Conservation (phyloP, 2,888 invertebrate genomes). For the Latheticus oryzae region DNA sequence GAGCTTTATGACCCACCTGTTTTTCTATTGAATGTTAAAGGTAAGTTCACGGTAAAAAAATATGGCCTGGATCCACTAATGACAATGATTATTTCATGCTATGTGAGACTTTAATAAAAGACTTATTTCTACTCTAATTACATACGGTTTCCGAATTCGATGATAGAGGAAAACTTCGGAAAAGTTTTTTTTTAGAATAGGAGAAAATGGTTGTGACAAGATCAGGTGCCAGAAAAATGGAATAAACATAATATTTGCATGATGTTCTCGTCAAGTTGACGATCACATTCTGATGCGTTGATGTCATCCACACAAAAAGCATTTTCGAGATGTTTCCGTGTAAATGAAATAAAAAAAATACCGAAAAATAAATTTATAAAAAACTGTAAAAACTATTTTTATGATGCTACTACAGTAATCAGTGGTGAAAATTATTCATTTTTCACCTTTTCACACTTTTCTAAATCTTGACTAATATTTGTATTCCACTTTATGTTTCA, state of each 20-base stretch:
- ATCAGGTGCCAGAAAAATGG: constrained; percentile 14
- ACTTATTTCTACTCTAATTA: constrained; percentile 20
- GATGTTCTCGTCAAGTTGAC: constrained; percentile 16
- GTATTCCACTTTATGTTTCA: no score
- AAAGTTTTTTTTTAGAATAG: constrained; percentile 11
- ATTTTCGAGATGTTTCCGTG: constrained; percentile 14
- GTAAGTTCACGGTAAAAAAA: constrained; percentile 18
- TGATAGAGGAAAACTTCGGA: neutral
- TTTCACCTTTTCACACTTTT: no score
- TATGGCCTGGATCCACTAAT: constrained; percentile 14
- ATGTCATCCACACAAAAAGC: constrained; percentile 23
- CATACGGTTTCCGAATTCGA: no score
- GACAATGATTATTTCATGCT: constrained; percentile 21
- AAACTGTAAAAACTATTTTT: no score
- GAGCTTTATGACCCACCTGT: constrained; percentile 4
- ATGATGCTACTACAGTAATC: no score
- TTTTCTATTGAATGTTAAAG: constrained; percentile 15
- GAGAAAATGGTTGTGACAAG: no score
- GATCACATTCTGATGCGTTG: constrained; percentile 32
- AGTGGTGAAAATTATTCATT: no score
- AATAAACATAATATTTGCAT: constrained; percentile 28
- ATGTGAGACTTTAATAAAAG: constrained; percentile 8
- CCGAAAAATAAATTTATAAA: no score
- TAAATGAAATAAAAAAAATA: no score
- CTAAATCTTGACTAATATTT: no score